Evolutionary conservation across 35 echinoderm and acorn worm species (phyloP), one percentile per base, ranked within the genome.

Genomic region (Hemicentrotus pulcherrimus): DNA sequence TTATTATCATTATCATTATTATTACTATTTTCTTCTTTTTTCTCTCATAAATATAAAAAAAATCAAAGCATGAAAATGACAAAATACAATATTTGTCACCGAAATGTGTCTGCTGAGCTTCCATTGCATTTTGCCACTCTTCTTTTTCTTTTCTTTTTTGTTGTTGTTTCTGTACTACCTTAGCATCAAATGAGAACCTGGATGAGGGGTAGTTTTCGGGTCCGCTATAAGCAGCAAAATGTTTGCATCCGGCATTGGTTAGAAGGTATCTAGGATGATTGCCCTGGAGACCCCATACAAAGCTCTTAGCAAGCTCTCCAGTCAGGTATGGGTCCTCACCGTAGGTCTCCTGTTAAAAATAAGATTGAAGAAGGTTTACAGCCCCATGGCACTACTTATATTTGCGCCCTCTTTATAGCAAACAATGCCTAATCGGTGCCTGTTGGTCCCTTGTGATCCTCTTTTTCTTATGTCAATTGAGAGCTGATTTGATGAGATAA

Each of bases 291-390:
- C 97, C 98, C 22, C 28, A 59, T 2, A 99, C 97, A 97, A 95
- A 98, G 31, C 85, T 94, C 48, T 95, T 98, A 24, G 96, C 97
- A 60, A 98, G 95, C 59, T 95, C 96, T 48, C 98, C 97, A 7
- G 96, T 97, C 46, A 99, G 33, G 86, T 96, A 99, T 65, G 98
- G 97, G 86, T 99, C 98, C 96, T 99, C 98, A 46, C 98, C 98
- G 32, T 98, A 99, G 6, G 98, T 99, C 94, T 99, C 98, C 98
- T 99, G 94, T 88, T 86, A 61, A 30, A 12, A 55, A 32, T 0
- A 89, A 78, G 6, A 5, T 78, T n/a, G 19, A 78, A 78, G 16
- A 5, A 24, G 61, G 28, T 78, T 78, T 78, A 55, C n/a, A n/a
- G n/a, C n/a, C n/a, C n/a, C n/a, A n/a, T n/a, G n/a, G n/a, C n/a